A percentile compares a stretch with the other conserved stretches of the same genome.
These are phyloP conservation scores for Nothoprocta pentlandii DNA, from an alignment of 2,113 vertebrate genomes.

Conservation along the genomic window DNA sequence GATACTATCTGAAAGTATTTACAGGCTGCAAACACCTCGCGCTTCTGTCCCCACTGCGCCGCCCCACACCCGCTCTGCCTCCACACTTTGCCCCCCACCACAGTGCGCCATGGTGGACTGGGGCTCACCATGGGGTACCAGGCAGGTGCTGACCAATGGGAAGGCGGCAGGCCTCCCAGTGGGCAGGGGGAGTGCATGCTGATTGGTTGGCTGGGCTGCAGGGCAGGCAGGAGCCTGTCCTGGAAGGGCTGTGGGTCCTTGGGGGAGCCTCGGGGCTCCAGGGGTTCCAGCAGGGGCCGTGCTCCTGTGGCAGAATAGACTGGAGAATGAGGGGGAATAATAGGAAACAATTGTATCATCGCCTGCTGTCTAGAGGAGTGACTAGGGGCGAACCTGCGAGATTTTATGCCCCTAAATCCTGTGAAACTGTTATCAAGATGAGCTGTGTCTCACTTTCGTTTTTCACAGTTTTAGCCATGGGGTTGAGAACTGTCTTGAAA, in stretches of 20 bases:
- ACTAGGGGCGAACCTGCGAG: neutral
- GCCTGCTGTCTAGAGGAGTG: neutral
- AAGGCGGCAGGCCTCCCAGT: neutral
- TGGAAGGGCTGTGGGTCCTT: neutral
- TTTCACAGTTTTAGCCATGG: neutral
- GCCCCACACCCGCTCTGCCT: neutral
- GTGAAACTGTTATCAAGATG: neutral
- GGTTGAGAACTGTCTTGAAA: neutral
- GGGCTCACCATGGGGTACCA: too few relatives aligned
- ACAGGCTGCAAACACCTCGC: neutral
- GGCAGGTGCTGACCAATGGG: neutral
- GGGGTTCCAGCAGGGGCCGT: fast-evolving
- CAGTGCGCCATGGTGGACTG: neutral
- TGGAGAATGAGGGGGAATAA: neutral
- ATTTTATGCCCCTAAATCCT: neutral
- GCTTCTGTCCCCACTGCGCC: neutral
- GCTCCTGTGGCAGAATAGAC: neutral
- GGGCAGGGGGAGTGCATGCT: neutral
- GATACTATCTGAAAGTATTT: neutral
- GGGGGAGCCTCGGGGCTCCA: too few relatives aligned
- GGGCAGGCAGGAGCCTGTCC: too few relatives aligned
- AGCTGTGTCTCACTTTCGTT: neutral
- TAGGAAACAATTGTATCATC: fast-evolving
- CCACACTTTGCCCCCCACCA: neutral
- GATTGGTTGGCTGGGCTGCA: neutral